Base-by-base conservation (phyloP, 2,888 invertebrate genomes). In the Polylopha cassiicola region DNA sequence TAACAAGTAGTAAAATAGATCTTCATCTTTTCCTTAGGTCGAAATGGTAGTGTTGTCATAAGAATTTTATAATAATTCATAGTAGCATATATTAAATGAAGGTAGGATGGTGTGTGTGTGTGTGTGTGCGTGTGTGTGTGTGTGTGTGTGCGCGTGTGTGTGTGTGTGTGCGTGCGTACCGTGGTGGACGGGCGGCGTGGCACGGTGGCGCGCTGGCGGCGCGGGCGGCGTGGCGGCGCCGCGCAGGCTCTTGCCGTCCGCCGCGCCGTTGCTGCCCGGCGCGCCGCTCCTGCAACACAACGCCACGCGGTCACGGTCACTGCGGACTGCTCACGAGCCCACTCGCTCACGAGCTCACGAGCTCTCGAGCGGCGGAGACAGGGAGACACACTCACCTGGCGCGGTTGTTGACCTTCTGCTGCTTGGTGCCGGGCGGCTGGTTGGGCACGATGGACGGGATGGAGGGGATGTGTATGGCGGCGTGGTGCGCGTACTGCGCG, bases 401-500 rank as follows among this genome's bases (percentile, higher is more conserved):
- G 43, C 85, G 71, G 39, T 81, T 81, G 42, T 74, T 87, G 53
- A 74, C 84, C 73, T 68, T 87, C 76, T 69, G 87, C 65, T 62
- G 88, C 65, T 75, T 88, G 53, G n/a, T n/a, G n/a, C n/a, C n/a
- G n/a, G 74, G 70, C 39, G 76, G 73, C 51, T 86, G 79, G 39
- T 73, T 87, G 4, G 88, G 86, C 70, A n/a, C n/a, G n/a, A n/a
- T 81, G 84, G 66, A 72, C 85, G 84, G 85, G 52, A 86, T 86
- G 44, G 79, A 71, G 21, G 86, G 85, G 37, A 86, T 86, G 59
- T 86, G 86, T 45, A 85, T 73, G 2, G 84, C 72, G 11, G 85
- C 76, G 58, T 86, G 85, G 58, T 86, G 85, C 48, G 89, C 86
- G 57, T 90, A 91, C 63, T 92, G 90, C 43, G 92, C n/a, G n/a